Conservation (phyloP, 2,113 vertebrate genomes). For the Miniopterus natalensis region DNA sequence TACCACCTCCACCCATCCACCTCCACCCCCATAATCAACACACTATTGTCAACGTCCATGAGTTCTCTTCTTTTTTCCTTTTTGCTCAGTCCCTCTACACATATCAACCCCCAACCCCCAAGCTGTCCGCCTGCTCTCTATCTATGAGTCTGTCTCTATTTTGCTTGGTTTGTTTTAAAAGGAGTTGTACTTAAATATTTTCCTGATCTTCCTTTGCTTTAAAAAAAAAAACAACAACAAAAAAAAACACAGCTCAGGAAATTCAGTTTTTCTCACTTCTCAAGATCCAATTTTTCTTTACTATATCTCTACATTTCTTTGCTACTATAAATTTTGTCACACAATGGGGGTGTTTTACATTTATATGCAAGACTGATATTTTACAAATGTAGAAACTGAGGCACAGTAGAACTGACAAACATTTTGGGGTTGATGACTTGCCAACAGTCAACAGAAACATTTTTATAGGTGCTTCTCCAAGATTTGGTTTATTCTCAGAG, state of each 20-base stretch:
- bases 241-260: background rate
- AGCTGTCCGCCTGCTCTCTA: too few relatives aligned
- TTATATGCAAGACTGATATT: background rate
- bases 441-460: background rate
- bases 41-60: too few relatives aligned
- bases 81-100: too few relatives aligned
- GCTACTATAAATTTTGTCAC: background rate
- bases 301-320: background rate
- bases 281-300: background rate
- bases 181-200: background rate
- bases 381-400: background rate
- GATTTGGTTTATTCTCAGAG: background rate
- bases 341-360: background rate
- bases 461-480: background rate
- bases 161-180: background rate
- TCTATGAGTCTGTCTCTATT: too few relatives aligned
- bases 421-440: background rate
- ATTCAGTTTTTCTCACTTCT: constrained; percentile 20
- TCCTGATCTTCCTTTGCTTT: background rate
- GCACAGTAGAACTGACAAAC: background rate
- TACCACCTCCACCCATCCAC: too few relatives aligned
- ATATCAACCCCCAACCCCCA: too few relatives aligned
- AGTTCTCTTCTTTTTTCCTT: too few relatives aligned
- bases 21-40: too few relatives aligned
- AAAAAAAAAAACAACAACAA: background rate